Percentiles rank a stretch among this genome's conserved stretches.
phyloP scores from a whole-genome alignment of 2,113 vertebrate genomes.

The Pholis gunnellus region DNA sequence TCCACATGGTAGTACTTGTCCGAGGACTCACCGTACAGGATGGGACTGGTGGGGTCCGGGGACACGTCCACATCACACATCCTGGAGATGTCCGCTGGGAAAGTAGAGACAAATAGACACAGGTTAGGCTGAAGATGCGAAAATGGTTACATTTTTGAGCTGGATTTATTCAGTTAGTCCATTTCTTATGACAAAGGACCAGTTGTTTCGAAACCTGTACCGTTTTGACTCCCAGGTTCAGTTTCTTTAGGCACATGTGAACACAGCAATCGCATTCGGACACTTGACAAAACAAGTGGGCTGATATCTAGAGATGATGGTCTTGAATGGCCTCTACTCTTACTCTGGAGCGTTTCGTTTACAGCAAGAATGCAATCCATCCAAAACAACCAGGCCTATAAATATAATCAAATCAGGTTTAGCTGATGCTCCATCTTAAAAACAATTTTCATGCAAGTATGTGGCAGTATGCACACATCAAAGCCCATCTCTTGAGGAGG shows the following conservation, averaged over 20 bases:
- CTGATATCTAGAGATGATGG: background rate
- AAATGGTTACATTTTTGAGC: background rate
- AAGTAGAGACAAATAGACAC: conserved; percentile 11
- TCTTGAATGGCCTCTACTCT: background rate
- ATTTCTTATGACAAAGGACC: background rate
- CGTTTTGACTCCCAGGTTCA: too few species aligned
- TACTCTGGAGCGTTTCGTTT: background rate
- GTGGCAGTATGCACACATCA: background rate
- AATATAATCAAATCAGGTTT: background rate
- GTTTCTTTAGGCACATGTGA: too few species aligned
- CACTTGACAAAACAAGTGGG: background rate
- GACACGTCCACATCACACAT: conserved; percentile 85
- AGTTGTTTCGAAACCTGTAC: background rate
- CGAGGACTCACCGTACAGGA: conserved; percentile 81
- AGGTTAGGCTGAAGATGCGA: background rate
- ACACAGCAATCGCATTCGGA: background rate
- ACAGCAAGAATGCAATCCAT: background rate
- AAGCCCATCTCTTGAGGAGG: background rate
- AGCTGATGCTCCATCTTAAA: background rate
- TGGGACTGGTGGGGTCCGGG: conserved; percentile 83
- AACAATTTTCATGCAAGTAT: background rate
- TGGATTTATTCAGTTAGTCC: background rate
- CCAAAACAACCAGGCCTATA: background rate
- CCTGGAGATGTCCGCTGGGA: conserved; percentile 79
- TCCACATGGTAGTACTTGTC: conserved; percentile 87